These are phyloP conservation scores for Euplexia lucipara DNA, from an alignment of 2,888 invertebrate species.

Conservation along the genomic window DNA sequence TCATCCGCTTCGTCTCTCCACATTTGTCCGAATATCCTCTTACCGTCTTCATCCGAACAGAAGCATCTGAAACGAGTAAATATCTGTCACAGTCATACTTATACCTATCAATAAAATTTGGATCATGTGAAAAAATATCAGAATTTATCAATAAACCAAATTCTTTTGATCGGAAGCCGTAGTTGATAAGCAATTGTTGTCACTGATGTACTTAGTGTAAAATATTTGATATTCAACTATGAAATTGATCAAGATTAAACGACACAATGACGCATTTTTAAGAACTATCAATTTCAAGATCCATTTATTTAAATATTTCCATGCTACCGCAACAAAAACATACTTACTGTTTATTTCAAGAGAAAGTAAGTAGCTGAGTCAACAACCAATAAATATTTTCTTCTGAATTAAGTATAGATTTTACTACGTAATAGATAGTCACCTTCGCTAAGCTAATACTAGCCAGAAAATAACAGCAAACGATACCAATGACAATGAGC, in stretches of 20 bases:
- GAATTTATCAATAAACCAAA: conserved; percentile 8
- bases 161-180: conserved; percentile 35
- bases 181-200: conserved; percentile 36
- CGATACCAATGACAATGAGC: neutral
- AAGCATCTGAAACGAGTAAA: conserved; percentile 90
- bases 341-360: neutral
- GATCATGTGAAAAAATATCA: conserved; percentile 11
- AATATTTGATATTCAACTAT: conserved; percentile 20
- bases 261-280: conserved; percentile 19
- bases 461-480: neutral
- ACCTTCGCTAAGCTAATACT: too few relatives aligned
- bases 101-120: neutral
- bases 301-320: neutral
- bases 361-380: neutral
- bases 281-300: neutral
- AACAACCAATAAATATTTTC: too few relatives aligned
- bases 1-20: conserved; percentile 90
- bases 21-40: conserved; percentile 92
- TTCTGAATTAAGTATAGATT: too few relatives aligned
- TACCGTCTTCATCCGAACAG: conserved; percentile 91
- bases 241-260: conserved; percentile 25
- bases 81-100: neutral
- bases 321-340: neutral
- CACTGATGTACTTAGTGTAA: conserved; percentile 13
- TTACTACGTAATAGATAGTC: too few relatives aligned